Evolutionary conservation across 2,113 vertebrate genomes (phyloP), one percentile per base, ranked within the genome.

Genomic region (Podiceps cristatus): DNA sequence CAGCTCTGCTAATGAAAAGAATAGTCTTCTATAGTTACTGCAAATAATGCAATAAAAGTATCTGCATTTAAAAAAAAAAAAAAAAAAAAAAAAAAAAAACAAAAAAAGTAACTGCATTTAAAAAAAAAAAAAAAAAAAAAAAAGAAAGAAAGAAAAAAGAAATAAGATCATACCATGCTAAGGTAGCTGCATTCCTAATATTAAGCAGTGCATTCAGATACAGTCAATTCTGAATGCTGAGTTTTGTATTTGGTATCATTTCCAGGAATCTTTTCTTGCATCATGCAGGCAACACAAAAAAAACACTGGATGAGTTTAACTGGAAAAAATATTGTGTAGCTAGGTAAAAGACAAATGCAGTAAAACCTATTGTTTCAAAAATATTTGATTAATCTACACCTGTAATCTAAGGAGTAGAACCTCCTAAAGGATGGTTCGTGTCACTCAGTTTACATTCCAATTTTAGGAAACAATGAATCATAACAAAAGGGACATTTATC

Each of bases 61-160:
- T 68, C 42, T 83, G 2, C 10, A 35, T 56, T 44, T 9, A 42
- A 29, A 53, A 42, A 49, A 40, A 11, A 5, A 7, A 8, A 7
- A 28, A 19, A 3, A 5, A 6, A 25, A 45, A 5, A 28, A 31
- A 2, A 4, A 56, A n/a, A n/a, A n/a, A n/a, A n/a, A n/a, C 2
- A 37, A 28, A 29, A 68, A 64, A 75, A 13, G 3, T 31, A 42
- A 64, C 42, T 83, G 2, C 10, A 35, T 56, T 44, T 9, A 42
- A 29, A 53, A 44, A 49, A 40, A 11, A 5, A 7, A 23, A 8
- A 7, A 28, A 17, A 55, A 5, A n/a, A n/a, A 2, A 3, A 7
- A 14, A 17, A 29, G 19, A 8, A 7, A 28, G 19, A 8, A 7
- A 28, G 17, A 55, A 5, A n/a, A n/a, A 2, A 3, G 19, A 14